These are phyloP conservation scores for Dasypolia templi DNA, from an alignment of 2,888 invertebrate genomes.

Conservation along the genomic window DNA sequence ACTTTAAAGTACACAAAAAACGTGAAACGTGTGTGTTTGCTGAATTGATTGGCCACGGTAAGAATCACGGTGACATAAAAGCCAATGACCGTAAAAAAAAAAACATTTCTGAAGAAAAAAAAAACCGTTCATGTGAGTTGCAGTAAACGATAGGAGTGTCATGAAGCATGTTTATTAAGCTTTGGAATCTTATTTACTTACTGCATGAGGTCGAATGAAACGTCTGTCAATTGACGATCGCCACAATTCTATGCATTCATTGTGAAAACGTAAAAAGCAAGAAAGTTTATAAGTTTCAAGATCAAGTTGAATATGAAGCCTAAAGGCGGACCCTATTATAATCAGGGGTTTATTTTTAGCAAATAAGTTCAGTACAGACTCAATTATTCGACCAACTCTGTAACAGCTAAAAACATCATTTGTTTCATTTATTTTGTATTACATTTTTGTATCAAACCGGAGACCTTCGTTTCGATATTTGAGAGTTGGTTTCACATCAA, in stretches of 20 bases:
- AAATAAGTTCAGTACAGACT: slow-evolving; percentile 9
- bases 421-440: too few species aligned
- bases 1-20: neutral
- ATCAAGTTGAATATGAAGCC: slow-evolving; percentile 23
- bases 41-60: slow-evolving; percentile 5
- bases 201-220: neutral
- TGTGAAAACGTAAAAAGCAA: neutral
- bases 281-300: neutral
- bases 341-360: slow-evolving; percentile 31
- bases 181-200: neutral
- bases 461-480: neutral
- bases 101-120: too few species aligned
- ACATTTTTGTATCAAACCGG: neutral
- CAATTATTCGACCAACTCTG: neutral
- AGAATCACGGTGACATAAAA: neutral
- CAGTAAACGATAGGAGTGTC: too few species aligned
- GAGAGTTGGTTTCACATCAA: too few species aligned
- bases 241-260: neutral
- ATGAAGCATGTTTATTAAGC: neutral
- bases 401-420: neutral
- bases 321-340: slow-evolving; percentile 31
- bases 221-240: slow-evolving; percentile 1
- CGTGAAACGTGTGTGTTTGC: slow-evolving; percentile 18
- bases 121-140: slow-evolving; percentile 14
- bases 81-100: too few species aligned